Conservation (phyloP, 2,113 vertebrate genomes). For the Artemisiospiza belli region DNA sequence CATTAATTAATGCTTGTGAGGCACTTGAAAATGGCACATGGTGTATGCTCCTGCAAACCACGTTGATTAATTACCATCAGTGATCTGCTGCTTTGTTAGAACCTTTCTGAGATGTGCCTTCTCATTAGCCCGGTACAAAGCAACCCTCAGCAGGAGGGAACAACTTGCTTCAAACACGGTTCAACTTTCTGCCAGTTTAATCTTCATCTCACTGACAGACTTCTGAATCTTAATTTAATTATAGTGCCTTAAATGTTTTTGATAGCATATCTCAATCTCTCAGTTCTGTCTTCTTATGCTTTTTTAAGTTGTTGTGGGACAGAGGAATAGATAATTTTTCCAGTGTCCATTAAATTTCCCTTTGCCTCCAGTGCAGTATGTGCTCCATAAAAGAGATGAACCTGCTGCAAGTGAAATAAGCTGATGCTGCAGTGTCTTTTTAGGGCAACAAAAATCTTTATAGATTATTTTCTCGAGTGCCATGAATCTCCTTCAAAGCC, state of each 20-base stretch:
- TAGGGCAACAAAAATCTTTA: slow-evolving; percentile 43
- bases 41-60: not conserved
- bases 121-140: slow-evolving; percentile 13
- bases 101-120: not conserved
- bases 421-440: slow-evolving; percentile 45
- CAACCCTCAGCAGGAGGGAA: slow-evolving; percentile 8
- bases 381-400: slow-evolving; percentile 36
- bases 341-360: slow-evolving; percentile 43
- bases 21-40: not conserved
- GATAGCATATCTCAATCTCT: not conserved
- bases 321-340: not conserved
- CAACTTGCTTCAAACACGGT: slow-evolving; percentile 12
- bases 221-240: slow-evolving; percentile 44
- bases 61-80: not conserved
- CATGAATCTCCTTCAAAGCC: slow-evolving; percentile 31
- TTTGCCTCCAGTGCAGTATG: slow-evolving; percentile 32
- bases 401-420: slow-evolving; percentile 51
- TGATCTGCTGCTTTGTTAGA: not conserved
- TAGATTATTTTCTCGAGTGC: slow-evolving; percentile 34
- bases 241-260: slow-evolving; percentile 17
- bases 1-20: not conserved
- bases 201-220: slow-evolving; percentile 6
- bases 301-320: not conserved
- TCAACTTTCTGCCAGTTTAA: slow-evolving; percentile 17
- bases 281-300: not conserved